phyloP scores from a whole-genome alignment of 2,113 vertebrate species.

The Furnarius figulus region DNA sequence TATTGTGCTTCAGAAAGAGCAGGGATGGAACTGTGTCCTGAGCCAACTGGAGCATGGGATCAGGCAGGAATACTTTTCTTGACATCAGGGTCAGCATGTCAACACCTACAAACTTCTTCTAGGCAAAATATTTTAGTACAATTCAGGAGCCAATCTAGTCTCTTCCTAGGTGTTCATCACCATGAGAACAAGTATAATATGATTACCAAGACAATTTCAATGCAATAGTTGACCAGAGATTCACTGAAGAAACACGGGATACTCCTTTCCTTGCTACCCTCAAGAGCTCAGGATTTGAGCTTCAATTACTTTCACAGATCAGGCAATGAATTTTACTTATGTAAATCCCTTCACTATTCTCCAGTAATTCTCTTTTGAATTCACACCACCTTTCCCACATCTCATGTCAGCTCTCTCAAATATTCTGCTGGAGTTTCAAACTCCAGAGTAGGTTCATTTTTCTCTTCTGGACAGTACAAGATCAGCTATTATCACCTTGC shows the following conservation, averaged over 20 bases:
- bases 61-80: not conserved
- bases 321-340: conserved; percentile 20
- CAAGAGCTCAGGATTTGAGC: conserved; percentile 18
- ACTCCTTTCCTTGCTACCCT: not conserved
- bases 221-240: not conserved
- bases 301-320: conserved; percentile 17
- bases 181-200: not conserved
- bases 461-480: not conserved
- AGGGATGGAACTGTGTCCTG: not conserved
- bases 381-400: not conserved
- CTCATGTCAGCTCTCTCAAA: not conserved
- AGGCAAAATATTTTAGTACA: not conserved
- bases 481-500: not conserved
- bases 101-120: not conserved
- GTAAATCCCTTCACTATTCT: conserved; percentile 21
- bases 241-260: conserved; percentile 26
- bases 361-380: conserved; percentile 24
- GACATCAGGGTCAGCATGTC: not conserved
- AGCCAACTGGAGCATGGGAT: not conserved
- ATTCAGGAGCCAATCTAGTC: not conserved
- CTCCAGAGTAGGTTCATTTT: not conserved
- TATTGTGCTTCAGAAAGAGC: not conserved
- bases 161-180: not conserved
- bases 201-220: not conserved
- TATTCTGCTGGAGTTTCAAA: not conserved